Conservation (phyloP, 2,113 vertebrate genomes). For the Ceyx cyanopectus region DNA sequence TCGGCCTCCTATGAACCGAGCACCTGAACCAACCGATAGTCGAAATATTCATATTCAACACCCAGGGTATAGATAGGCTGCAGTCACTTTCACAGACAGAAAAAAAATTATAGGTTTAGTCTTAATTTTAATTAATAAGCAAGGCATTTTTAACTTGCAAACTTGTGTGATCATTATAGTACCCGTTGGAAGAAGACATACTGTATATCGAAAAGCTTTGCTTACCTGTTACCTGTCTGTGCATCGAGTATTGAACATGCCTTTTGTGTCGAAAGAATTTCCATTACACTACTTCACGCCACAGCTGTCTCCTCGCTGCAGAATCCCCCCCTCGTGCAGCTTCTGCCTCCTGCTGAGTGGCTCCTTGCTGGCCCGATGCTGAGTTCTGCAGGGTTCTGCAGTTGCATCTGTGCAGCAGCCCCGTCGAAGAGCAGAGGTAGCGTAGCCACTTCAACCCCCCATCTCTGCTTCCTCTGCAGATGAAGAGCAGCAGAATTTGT, state of each 20-base stretch:
- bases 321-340: conserved; percentile 28
- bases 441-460: conserved; percentile 12
- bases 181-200: conserved; percentile 42
- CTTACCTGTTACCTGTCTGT: neutral
- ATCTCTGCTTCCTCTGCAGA: conserved; percentile 54
- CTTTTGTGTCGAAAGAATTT: conserved; percentile 53
- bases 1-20: conserved; percentile 90
- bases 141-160: conserved; percentile 78
- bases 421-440: neutral
- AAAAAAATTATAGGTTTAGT: conserved; percentile 77
- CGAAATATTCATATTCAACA: conserved; percentile 95
- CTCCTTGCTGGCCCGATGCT: conserved; percentile 31
- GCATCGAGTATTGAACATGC: conserved; percentile 34
- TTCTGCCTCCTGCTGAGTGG: conserved; percentile 38
- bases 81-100: conserved; percentile 70
- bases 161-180: conserved; percentile 82
- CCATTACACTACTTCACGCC: conserved; percentile 44
- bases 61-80: conserved; percentile 99
- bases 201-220: conserved; percentile 57
- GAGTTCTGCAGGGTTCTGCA: conserved; percentile 28
- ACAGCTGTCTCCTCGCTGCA: conserved; percentile 13
- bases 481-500: conserved; percentile 59
- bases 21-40: conserved; percentile 89
- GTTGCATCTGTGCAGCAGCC: conserved; percentile 1
- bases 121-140: conserved; percentile 80